A percentile compares a stretch with the other conserved stretches of the same genome.
phyloP scores from a whole-genome alignment of 2,113 vertebrate genomes.

The Sinocyclocheilus anophthalmus region DNA sequence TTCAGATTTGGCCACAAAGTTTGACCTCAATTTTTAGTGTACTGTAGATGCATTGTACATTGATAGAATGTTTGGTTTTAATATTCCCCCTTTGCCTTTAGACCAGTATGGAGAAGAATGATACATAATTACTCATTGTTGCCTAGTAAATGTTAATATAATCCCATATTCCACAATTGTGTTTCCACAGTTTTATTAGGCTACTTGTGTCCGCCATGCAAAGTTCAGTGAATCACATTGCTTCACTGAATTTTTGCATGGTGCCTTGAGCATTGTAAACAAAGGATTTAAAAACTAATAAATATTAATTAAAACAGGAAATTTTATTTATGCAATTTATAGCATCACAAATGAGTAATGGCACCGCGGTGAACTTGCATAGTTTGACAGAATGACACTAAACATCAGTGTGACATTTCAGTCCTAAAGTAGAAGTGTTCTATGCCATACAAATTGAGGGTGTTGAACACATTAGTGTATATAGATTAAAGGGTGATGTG shows the following conservation, averaged over 20 bases:
- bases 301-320: background rate
- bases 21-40: background rate
- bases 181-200: background rate
- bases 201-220: background rate
- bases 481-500: slow-evolving; percentile 72
- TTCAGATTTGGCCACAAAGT: background rate
- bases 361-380: background rate
- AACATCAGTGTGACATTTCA: background rate
- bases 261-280: slow-evolving; percentile 2
- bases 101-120: too few relatives aligned
- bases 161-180: background rate
- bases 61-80: background rate
- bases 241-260: background rate
- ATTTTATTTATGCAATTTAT: background rate
- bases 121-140: background rate
- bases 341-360: background rate
- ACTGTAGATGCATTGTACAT: background rate
- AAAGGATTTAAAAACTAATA: background rate
- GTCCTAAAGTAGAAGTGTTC: slow-evolving; percentile 17
- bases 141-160: background rate
- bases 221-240: background rate
- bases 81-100: background rate
- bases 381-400: background rate
- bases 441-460: slow-evolving; percentile 12
- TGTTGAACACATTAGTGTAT: slow-evolving; percentile 57